Evolutionary conservation across 2,797 vertebrate genomes (phyloP), one percentile per base, ranked within the genome.

Genomic region (Vireo griseus): DNA sequence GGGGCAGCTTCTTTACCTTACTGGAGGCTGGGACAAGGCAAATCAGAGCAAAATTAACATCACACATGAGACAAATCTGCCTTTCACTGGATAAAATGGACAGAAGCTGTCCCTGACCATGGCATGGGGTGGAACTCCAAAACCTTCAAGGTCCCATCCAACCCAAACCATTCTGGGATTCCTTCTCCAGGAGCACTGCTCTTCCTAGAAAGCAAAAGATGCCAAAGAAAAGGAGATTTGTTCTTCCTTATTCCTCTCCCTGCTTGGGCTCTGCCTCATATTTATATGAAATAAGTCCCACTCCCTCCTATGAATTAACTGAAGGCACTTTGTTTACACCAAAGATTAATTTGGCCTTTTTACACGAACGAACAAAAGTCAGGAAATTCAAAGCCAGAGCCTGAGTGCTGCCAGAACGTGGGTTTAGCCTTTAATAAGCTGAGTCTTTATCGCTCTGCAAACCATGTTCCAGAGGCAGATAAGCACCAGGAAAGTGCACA

Each of bases 311-410:
- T 3, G 48, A 65, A 78, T 45, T 25, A 47, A 76, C 76, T 44
- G n/a, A 61, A 75, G 59, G 61, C 81, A 40, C 21, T 26, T 15
- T 62, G 76, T 94, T 96, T 91, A 94, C 81, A 88, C 55, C 69
- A 5, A 74, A 87, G 82, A 92, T 91, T 84, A 58, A 88, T 94
- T 78, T 82, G 74, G 67, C 55, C 59, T 88, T 85, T 94, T 83
- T 77, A 68, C 71, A 87, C 14, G 42, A 55, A 62, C 2, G n/a
- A 90, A 96, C 91, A 96, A 96, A 94, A 94, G 45, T 26, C 95
- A 96, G 88, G 86, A 94, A 95, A 94, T 94, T 95, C 89, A 73
- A 92, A 84, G 81, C 22, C 68, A 74, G 69, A 66, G 63, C 76
- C 65, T 39, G 29, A 21, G 82, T 2, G 33, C 26, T 73, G 83